These are phyloP conservation scores for Plagiodera versicolora DNA, from an alignment of 2,888 invertebrate genomes.

Conservation along the genomic window DNA sequence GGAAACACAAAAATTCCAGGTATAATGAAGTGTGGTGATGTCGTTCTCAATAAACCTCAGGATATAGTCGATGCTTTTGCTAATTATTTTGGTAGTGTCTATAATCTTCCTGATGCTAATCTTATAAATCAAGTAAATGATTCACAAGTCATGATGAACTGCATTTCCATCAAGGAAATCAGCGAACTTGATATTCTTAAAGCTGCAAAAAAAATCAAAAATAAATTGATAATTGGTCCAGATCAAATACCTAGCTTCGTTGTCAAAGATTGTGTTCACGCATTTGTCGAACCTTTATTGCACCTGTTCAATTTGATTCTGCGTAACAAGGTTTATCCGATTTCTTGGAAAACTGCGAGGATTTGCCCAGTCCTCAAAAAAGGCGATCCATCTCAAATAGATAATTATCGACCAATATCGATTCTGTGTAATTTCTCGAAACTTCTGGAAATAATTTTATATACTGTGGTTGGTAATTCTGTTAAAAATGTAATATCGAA, in stretches of 20 bases:
- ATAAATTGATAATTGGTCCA: slow-evolving; percentile 10
- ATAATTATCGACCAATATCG: slow-evolving; percentile 16
- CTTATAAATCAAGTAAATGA: too few relatives aligned
- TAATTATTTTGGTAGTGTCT: not conserved
- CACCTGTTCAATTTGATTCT: not conserved
- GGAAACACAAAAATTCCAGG: not conserved
- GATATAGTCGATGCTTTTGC: not conserved
- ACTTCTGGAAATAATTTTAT: not conserved
- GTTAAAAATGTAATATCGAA: slow-evolving; percentile 4
- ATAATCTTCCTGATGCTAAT: not conserved
- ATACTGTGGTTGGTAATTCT: slow-evolving; percentile 7
- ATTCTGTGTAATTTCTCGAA: slow-evolving; percentile 11
- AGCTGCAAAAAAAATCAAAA: slow-evolving; percentile 11
- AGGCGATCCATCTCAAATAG: not conserved
- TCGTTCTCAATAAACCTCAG: not conserved
- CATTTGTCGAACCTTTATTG: too few relatives aligned
- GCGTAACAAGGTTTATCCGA: not conserved
- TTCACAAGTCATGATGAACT: too few relatives aligned
- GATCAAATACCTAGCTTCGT: slow-evolving; percentile 15
- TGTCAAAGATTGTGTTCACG: not conserved
- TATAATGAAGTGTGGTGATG: not conserved
- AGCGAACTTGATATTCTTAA: slow-evolving; percentile 7
- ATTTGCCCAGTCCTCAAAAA: slow-evolving; percentile 11
- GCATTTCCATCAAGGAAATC: slow-evolving; percentile 2
- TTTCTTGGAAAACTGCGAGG: slow-evolving; percentile 9